Conservation (phyloP, 2,888 invertebrate genomes). For the Brenthis daphne region DNA sequence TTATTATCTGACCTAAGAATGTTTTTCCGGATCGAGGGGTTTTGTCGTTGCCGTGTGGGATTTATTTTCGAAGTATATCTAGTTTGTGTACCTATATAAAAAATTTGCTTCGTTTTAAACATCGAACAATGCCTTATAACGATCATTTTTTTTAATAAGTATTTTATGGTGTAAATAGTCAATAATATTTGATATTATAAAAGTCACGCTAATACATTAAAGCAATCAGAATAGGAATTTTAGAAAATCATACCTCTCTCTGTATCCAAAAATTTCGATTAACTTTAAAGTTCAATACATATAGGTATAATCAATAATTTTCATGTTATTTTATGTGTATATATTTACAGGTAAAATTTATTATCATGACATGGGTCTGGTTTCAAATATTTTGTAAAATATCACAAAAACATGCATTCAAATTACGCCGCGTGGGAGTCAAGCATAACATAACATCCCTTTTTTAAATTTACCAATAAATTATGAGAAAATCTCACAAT, state of each 20-base stretch:
- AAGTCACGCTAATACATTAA: no score
- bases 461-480: conserved; percentile 35
- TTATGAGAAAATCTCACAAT: conserved; percentile 28
- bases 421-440: conserved; percentile 51
- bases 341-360: neutral
- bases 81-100: conserved; percentile 21
- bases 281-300: no score
- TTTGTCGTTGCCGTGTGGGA: conserved; percentile 63
- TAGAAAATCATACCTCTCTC: no score
- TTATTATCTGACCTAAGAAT: conserved; percentile 75
- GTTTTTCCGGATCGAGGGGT: conserved; percentile 75
- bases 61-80: conserved; percentile 47
- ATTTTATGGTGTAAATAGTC: neutral
- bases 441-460: conserved; percentile 31
- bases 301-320: no score
- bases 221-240: no score
- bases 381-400: conserved; percentile 61
- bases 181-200: no score
- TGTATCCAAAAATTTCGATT: no score
- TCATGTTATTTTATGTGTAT: no score
- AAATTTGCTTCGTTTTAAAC: conserved; percentile 6
- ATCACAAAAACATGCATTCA: conserved; percentile 53
- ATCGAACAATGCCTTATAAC: conserved; percentile 15
- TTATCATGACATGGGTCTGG: conserved; percentile 55
- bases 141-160: neutral